phyloP scores from a whole-genome alignment of 2,113 vertebrate genomes.

The Platysternon megacephalum region DNA sequence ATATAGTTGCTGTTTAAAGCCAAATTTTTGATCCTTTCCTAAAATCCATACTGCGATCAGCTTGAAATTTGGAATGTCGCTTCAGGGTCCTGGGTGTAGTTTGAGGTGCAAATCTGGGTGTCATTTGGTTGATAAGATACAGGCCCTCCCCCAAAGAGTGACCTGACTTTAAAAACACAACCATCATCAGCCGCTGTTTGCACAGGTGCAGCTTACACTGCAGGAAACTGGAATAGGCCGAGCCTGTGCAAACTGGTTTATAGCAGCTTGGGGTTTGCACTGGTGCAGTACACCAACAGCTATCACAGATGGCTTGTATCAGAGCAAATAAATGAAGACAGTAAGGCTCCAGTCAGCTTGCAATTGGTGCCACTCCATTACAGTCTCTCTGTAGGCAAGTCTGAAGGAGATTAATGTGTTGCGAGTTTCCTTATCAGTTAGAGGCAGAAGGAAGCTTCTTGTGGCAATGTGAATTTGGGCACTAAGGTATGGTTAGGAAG shows the following conservation, averaged over 20 bases:
- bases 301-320: accelerated
- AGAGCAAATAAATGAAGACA: accelerated
- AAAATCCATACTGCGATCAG: background rate
- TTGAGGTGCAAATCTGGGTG: accelerated
- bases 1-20: background rate
- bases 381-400: background rate
- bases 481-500: background rate
- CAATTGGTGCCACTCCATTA: background rate
- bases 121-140: background rate
- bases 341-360: accelerated
- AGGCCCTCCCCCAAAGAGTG: background rate
- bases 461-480: background rate
- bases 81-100: background rate
- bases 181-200: accelerated
- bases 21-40: background rate
- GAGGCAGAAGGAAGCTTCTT: background rate
- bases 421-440: background rate
- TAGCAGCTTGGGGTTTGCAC: background rate
- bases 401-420: background rate
- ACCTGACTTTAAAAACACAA: background rate
- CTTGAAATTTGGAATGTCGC: background rate
- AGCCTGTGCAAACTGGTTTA: accelerated
- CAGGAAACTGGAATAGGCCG: accelerated
- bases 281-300: background rate
- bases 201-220: background rate